Evolutionary conservation across 2,797 vertebrate genomes (phyloP).

Genomic region (Cephalopachus bancanus): DNA sequence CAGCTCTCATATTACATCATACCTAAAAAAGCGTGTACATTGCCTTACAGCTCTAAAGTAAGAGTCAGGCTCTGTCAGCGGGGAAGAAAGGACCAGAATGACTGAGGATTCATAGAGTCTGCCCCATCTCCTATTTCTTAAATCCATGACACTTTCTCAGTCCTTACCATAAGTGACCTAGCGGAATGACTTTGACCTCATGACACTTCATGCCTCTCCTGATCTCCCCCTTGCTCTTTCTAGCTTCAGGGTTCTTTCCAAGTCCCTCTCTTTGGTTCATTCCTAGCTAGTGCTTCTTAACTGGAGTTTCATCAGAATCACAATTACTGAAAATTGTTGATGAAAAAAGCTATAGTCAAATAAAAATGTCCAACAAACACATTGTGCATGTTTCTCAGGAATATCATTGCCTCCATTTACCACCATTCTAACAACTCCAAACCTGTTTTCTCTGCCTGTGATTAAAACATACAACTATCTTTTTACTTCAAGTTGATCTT

Average conservation of each 20-base stretch:
- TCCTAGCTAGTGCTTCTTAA: background rate
- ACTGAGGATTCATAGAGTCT: background rate
- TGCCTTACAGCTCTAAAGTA: background rate
- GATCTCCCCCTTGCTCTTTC: background rate
- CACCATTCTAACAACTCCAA: background rate
- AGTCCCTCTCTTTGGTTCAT: background rate
- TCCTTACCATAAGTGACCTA: background rate
- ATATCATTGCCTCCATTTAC: background rate
- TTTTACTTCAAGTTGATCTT: background rate
- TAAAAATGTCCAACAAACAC: background rate
- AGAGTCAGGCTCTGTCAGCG: background rate
- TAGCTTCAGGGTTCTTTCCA: background rate
- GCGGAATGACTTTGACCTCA: background rate
- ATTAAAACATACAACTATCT: background rate
- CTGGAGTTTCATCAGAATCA: background rate
- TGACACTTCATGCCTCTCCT: background rate
- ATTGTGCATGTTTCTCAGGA: background rate
- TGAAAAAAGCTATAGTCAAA: background rate
- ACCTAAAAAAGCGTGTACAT: background rate
- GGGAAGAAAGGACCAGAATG: background rate
- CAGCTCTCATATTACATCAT: background rate
- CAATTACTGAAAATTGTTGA: too few relatives aligned
- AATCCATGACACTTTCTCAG: background rate
- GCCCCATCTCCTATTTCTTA: too few relatives aligned
- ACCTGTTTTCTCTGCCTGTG: background rate